Base-by-base conservation (phyloP, 2,888 invertebrate species). In the Agrochola macilenta region DNA sequence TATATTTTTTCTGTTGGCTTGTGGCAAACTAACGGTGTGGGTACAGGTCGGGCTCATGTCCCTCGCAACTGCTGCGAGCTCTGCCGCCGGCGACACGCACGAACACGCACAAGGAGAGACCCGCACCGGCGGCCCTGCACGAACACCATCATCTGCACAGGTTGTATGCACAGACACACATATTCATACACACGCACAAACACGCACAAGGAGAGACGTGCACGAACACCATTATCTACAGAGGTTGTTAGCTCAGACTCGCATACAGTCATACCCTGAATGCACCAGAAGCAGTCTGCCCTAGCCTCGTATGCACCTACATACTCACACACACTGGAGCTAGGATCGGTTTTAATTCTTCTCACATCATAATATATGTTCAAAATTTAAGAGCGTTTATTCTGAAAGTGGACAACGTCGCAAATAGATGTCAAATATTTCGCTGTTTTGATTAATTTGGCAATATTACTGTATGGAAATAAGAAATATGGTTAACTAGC, bases 11-110 rank as follows among this genome's bases (percentile, higher is more conserved):
- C 35, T 35, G 52, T 84, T 75, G 84, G 87, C 30, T 86, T 46
- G 74, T 64, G 79, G 60, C 79, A 61, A 70, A 84, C 66, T 84
- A 83, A 86, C 84, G 87, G 82, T 83, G 84, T 86, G 89, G 80
- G 78, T 69, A 72, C 80, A 98, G 99, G 97, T 99, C 99, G 90
- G 99, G 99, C 82, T 99, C 99, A 89, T 99, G 98, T 94, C 99
- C 99, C 88, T 98, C 98, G 95, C 99, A 98, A 95, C 97, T 99
- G 94, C 97, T 98, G 91, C 98, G 98, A 93, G 97, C 97, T 91
- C 97, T 97, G 93, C 97, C 98, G 75, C 82, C 76, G 73, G 81
- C 86, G 84, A 76, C 96, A 98, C 99, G 97, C 68, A 26, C 83
- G 43, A 74, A 70, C 88, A 76, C 93, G 5, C 93, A 91, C 91